A percentile compares a stretch with the other conserved stretches of the same genome.
Conservation (phyloP, 2,888 invertebrate genomes). For the Phasia obesa region DNA sequence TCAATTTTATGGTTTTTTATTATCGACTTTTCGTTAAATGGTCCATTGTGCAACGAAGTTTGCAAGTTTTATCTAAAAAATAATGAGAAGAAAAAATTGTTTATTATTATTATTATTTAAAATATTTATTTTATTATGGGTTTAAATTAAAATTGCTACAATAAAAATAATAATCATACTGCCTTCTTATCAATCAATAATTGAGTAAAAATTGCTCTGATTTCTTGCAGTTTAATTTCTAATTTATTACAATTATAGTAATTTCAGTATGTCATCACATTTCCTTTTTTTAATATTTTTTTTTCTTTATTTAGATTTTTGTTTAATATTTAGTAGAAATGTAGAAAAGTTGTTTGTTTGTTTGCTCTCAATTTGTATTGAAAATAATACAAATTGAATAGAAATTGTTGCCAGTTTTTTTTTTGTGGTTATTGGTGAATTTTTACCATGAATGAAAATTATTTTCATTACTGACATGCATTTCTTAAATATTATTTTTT, state of each 20-base stretch:
- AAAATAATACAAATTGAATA: conserved; percentile 13
- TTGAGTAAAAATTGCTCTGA: not conserved
- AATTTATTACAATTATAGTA: conserved; percentile 34
- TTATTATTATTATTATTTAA: too few relatives aligned
- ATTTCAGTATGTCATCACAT: conserved; percentile 48
- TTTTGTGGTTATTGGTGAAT: not conserved
- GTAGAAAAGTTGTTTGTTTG: not conserved
- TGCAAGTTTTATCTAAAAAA: too few relatives aligned
- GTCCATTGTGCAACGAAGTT: too few relatives aligned
- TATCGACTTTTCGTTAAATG: too few relatives aligned
- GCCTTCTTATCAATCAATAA: too few relatives aligned
- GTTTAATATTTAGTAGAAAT: conserved; percentile 20
- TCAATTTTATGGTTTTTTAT: too few relatives aligned
- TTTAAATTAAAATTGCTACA: too few relatives aligned
- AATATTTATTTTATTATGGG: too few relatives aligned
- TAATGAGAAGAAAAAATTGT: too few relatives aligned
- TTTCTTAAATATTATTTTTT: not conserved
- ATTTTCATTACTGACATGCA: conserved; percentile 31
- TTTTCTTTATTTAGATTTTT: conserved; percentile 19
- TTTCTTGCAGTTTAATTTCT: conserved; percentile 5
- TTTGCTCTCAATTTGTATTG: conserved; percentile 27
- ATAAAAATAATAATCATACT: too few relatives aligned
- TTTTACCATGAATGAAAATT: not conserved
- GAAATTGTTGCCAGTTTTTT: conserved; percentile 45
- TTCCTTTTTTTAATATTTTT: conserved; percentile 21